Conservation (phyloP, 2,888 invertebrate species). For the Lasioglossum lativentre region DNA sequence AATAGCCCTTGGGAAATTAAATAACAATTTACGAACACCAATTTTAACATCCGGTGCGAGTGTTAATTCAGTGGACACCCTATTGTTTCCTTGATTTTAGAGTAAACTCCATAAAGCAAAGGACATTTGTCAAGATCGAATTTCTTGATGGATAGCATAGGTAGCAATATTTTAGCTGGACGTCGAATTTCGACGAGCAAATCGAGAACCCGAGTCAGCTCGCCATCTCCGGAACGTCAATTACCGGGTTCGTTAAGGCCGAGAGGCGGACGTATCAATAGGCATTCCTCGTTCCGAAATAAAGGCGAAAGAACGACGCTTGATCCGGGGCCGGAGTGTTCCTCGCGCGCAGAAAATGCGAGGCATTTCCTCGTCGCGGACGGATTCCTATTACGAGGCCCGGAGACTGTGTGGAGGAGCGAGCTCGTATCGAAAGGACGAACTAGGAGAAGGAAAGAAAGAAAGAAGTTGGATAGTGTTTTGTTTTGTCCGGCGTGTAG, state of each 20-base stretch:
- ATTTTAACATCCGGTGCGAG: background rate
- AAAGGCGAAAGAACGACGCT: slow-evolving; percentile 67
- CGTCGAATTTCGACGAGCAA: background rate
- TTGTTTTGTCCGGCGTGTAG: slow-evolving; percentile 81
- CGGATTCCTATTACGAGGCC: slow-evolving; percentile 73
- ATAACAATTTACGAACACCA: too few relatives aligned
- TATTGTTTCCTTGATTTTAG: background rate
- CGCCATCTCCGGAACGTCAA: slow-evolving; percentile 5
- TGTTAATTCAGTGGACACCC: background rate
- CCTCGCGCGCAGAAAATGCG: slow-evolving; percentile 61
- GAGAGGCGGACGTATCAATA: slow-evolving; percentile 43
- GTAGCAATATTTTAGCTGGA: background rate
- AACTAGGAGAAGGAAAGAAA: slow-evolving; percentile 16
- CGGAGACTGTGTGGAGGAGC: slow-evolving; percentile 27
- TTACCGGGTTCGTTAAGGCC: slow-evolving; percentile 44
- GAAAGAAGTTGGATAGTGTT: slow-evolving; percentile 74
- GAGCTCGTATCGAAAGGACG: background rate
- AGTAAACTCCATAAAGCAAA: background rate
- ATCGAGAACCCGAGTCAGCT: background rate
- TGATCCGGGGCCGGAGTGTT: slow-evolving; percentile 38
- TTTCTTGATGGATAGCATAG: background rate
- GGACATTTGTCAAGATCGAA: background rate
- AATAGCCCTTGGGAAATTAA: too few relatives aligned
- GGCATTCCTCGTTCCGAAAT: slow-evolving; percentile 69
- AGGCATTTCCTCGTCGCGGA: slow-evolving; percentile 73